Evolutionary conservation across 2,797 vertebrate species (phyloP), one percentile per base, ranked within the genome.

Genomic region (Neopelma chrysocephalum): DNA sequence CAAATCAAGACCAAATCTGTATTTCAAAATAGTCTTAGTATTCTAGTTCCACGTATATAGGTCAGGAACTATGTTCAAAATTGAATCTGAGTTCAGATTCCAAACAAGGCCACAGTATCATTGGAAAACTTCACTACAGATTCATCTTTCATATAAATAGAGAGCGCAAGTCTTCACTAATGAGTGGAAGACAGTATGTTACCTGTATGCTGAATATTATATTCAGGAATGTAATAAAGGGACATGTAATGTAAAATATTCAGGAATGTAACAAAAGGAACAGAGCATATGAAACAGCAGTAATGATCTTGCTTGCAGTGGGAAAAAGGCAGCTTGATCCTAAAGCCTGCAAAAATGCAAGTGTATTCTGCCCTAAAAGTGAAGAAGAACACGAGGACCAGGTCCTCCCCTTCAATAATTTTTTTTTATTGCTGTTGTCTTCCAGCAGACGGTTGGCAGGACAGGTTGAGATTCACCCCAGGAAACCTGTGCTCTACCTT

Each of bases 391-490:
- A 27, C 14, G 17, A 79, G 42, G 76, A 45, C 43, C 70, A 71
- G n/a, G 58, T 61, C 86, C 27, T 82, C 26, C 17, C 5, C n/a
- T 68, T 78, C 62, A 79, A 8, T 54, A 40, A 4, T 15, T 77
- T 81, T 89, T 88, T 79, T 69, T 87, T 60, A 73, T 87, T 90
- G 53, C 19, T 43, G 56, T 64, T 93, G 54, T 90, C 75, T 93
- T 81, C 72, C 54, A 83, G 75, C 34, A 86, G 71, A 48, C 3
- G 1, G 69, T 87, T 95, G 90, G 93, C 91, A 96, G 69, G 51
- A 91, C 51, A 94, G 65, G 48, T 61, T 83, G 90, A 81, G 78
- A 91, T 87, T 96, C 92, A 96, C 93, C 94, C 94, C 82, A 73
- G 65, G 81, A 96, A 96, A 94, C 68, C 79, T 0, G 0, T 66